A percentile compares a stretch with the other conserved stretches of the same genome.
Conservation (phyloP, 2,888 invertebrate species). For the Drosophila tanythrix region DNA sequence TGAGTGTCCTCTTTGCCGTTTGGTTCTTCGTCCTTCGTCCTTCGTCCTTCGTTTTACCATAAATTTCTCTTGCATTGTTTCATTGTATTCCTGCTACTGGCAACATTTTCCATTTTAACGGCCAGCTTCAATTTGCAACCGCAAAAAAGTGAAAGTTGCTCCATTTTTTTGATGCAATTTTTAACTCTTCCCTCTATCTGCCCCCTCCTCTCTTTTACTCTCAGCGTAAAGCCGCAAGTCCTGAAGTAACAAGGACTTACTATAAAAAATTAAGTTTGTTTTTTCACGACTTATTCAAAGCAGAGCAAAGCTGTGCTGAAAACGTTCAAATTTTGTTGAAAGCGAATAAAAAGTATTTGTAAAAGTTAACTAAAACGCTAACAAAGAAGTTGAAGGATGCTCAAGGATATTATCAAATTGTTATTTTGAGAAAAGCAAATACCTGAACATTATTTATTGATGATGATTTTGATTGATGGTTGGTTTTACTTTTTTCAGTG, state of each 20-base stretch:
- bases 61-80: conserved; percentile 9
- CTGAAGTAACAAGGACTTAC: neutral
- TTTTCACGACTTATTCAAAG: too few species aligned
- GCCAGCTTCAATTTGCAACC: neutral
- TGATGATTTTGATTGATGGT: neutral
- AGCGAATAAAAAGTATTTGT: too few species aligned
- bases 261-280: neutral
- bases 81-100: conserved; percentile 9
- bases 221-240: neutral
- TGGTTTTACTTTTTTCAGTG: neutral
- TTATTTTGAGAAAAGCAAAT: too few species aligned
- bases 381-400: too few species aligned
- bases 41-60: neutral
- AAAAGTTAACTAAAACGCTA: too few species aligned
- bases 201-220: neutral
- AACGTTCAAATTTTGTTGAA: too few species aligned
- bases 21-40: conserved; percentile 4
- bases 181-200: neutral
- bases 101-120: conserved; percentile 28
- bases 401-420: too few species aligned
- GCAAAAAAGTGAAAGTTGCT: conserved; percentile 2
- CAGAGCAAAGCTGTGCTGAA: too few species aligned
- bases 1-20: neutral
- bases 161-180: conserved; percentile 1
- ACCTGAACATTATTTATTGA: neutral